Base-by-base conservation (phyloP, 1,140 invertebrate species). In the Dermatophagoides farinae region DNA sequence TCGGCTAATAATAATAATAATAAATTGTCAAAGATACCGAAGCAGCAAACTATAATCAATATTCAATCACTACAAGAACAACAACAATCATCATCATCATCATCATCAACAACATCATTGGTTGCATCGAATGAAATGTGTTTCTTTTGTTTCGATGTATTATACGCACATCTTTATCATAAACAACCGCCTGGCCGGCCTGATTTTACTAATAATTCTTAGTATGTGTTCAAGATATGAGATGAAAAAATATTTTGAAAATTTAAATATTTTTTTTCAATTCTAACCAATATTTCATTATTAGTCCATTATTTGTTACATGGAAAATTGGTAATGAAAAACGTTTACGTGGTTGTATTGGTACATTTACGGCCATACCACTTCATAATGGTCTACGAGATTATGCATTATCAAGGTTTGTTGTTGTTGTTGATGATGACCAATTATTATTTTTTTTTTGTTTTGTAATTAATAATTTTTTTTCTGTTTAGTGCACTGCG, bases 81-180 rank as follows among this genome's bases (percentile, higher is more conserved):
- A 31, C 31, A 31, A 31, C 31, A 31, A 31, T 8, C 2, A 31
- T 31, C 31, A 38, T 41, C 14, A 58, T 1, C 12, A 31, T 8
- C 2, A 31, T 31, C 31, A 38, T 41, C 14, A 58, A 16, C 12
- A 10, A 70, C 77, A 31, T 31, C 8, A 31, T 31, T 80, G 72
- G 82, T 93, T 43, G 86, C 86, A 60, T 81, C 84, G 71, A 83
- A 86, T 53, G 89, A 95, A 73, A 97, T 97, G 92, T 92, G 88
- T 71, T 90, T 88, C 76, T 97, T 87, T 76, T 97, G 92, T 79
- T 97, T 96, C 77, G 91, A 97, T 76, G 89, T 95, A 62, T 80
- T 97, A 57, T 89, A 92, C 74, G 83, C 82, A 73, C 86, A 95
- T 75, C 78, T 96, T 67, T 83, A 95, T 74, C 88, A 85, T 70